A percentile compares a stretch with the other conserved stretches of the same genome.
Conservation (phyloP, 1,140 invertebrate genomes). For the Nasonia longicornis region DNA sequence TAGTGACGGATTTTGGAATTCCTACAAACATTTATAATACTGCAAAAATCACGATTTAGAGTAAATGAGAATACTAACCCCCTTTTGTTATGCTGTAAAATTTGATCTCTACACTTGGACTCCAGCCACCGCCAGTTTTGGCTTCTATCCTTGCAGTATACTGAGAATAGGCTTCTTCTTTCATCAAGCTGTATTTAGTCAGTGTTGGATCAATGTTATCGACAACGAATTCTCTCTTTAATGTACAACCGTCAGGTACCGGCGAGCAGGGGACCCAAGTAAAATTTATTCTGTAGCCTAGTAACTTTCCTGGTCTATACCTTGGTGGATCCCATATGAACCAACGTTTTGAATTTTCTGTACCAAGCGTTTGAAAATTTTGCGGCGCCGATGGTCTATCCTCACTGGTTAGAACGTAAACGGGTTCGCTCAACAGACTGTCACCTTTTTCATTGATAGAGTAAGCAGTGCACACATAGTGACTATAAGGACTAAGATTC, state of each 20-base stretch:
- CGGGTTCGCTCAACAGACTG: slow-evolving; percentile 48
- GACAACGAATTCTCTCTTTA: slow-evolving; percentile 6
- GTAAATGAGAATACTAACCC: background rate
- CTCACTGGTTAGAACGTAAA: slow-evolving; percentile 50
- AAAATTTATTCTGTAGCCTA: slow-evolving; percentile 53
- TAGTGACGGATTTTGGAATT: background rate
- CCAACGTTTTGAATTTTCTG: slow-evolving; percentile 12
- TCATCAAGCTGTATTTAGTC: background rate
- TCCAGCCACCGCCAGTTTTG: slow-evolving; percentile 57
- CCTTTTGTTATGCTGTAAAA: slow-evolving; percentile 35
- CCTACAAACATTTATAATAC: background rate
- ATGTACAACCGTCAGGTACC: slow-evolving; percentile 50
- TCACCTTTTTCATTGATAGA: slow-evolving; percentile 47
- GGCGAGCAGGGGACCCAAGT: slow-evolving; percentile 49
- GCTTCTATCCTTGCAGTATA: slow-evolving; percentile 56
- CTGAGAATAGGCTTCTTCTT: slow-evolving; percentile 50
- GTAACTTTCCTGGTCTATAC: slow-evolving; percentile 54
- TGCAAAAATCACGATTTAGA: background rate
- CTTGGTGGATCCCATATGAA: slow-evolving; percentile 57
- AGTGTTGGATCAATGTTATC: slow-evolving; percentile 35
- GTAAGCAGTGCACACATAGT: slow-evolving; percentile 52
- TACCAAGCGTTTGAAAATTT: slow-evolving; percentile 24
- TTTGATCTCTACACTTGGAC: slow-evolving; percentile 41
- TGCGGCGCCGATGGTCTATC: slow-evolving; percentile 54
- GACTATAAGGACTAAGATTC: slow-evolving; percentile 54